Percentiles rank a stretch among this genome's conserved stretches.
Conservation (phyloP, 2,888 invertebrate species). For the Dioctria rufipes region DNA sequence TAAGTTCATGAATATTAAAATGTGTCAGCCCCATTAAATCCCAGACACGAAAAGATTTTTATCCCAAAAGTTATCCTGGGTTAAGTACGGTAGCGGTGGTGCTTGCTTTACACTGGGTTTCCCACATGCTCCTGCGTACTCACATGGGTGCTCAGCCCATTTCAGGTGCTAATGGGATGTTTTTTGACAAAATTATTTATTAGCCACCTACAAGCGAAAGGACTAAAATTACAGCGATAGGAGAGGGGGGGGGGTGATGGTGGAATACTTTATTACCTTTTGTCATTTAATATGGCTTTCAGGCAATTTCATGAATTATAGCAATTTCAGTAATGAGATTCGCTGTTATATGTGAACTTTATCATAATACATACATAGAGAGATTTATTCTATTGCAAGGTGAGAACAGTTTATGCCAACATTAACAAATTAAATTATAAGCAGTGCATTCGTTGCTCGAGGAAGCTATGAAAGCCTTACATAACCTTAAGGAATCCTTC, state of each 20-base stretch:
- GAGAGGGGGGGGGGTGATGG: conserved; percentile 6
- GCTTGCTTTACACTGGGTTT: background rate
- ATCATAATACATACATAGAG: conserved; percentile 4
- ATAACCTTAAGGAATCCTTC: no score
- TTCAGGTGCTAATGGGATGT: conserved; percentile 52
- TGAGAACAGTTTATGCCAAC: background rate
- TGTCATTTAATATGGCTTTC: conserved; percentile 51
- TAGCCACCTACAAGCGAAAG: conserved; percentile 39
- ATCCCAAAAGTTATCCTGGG: conserved; percentile 49
- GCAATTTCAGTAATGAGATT: conserved; percentile 47
- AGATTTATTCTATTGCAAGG: conserved; percentile 16
- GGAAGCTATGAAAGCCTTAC: no score
- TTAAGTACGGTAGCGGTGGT: conserved; percentile 27
- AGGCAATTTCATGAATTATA: conserved; percentile 53
- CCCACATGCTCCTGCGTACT: background rate
- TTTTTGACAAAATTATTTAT: conserved; percentile 54
- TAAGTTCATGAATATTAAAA: conserved; percentile 59
- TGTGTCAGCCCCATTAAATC: conserved; percentile 58
- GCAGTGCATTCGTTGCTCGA: no score
- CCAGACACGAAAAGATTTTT: conserved; percentile 56
- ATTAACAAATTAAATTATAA: no score
- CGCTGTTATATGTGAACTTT: conserved; percentile 4
- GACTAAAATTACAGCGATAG: conserved; percentile 39
- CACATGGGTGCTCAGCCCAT: conserved; percentile 37
- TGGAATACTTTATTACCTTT: conserved; percentile 51